Evolutionary conservation across 2,797 vertebrate species (phyloP).

Genomic region (Lepidocolaptes lacrymiger): DNA sequence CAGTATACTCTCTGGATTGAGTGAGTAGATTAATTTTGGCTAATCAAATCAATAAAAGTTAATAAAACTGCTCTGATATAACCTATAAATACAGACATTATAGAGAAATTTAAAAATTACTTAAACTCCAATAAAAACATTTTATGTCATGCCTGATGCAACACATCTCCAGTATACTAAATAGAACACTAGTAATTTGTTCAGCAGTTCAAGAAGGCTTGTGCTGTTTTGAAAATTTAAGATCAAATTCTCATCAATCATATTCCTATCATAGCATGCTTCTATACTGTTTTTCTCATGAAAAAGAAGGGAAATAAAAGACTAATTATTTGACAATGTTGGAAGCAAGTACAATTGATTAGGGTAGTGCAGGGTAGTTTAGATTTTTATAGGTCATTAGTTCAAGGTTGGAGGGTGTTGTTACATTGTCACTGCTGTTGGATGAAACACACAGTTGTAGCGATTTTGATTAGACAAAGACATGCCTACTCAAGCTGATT

Average conservation of each 20-base stretch:
- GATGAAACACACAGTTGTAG: not conserved
- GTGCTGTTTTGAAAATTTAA: not conserved
- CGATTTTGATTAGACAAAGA: not conserved
- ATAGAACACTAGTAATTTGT: not conserved
- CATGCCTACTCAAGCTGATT: not conserved
- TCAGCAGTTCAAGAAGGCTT: not conserved
- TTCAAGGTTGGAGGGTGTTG: not conserved
- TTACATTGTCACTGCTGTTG: not conserved
- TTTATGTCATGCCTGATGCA: not conserved
- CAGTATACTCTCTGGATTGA: not conserved
- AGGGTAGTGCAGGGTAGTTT: not conserved
- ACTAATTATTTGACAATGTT: not conserved
- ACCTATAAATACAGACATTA: not conserved
- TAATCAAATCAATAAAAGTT: not conserved
- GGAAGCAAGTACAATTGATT: not conserved
- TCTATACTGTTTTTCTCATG: not conserved
- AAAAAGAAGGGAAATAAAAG: not conserved
- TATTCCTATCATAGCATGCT: not conserved
- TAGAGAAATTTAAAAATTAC: not conserved
- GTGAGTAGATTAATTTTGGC: not conserved
- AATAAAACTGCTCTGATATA: not conserved
- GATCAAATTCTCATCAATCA: not conserved
- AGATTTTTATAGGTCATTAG: not conserved
- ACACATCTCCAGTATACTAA: not conserved
- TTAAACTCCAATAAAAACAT: not conserved